Base-by-base conservation (phyloP, 2,797 vertebrate species). In the Morelia viridis region DNA sequence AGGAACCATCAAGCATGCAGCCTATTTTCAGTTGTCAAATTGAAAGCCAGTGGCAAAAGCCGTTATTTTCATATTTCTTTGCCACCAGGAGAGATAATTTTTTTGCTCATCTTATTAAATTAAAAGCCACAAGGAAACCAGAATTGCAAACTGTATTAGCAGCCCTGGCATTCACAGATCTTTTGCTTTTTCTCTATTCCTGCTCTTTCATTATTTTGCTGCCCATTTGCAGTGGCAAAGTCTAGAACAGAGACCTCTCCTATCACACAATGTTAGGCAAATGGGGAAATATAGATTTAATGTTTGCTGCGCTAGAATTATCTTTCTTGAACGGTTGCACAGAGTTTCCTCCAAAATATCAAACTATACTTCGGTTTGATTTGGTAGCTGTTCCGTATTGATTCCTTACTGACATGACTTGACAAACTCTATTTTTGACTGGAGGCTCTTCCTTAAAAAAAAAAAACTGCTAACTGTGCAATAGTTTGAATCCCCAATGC, bases 341-440 rank as follows among this genome's bases (percentile, higher is more conserved):
- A 46, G 8, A 24, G 46, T 80, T 24, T 80, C 71, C 41, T 46
- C 71, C 35, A n/a, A 46, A 80, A 80, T 46, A 46, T 46, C 35
- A 80, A 11, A 4, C 5, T 11, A 58, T 31, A 41, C 56, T 91
- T 60, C 94, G 50, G 12, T 95, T 62, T 91, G 58, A 60, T 0
- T 13, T 93, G 91, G 62, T 86, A 90, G 41, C 35, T 41, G 5
- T 89, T 93, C 35, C 65, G 24, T 92, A 46, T 85, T 46, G 58
- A 94, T 92, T 95, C 94, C 91, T 62, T 17, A 0, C 91, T 94
- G 61, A 93, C 92, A 83, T 85, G 90, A 26, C 4, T 92, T 93
- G 24, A 62, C 84, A 22, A 87, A 92, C 61, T 17, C 85, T 50
- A 64, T 26, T 46, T 96, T 92, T 93, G 26, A 41, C 56, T 91